phyloP scores from a whole-genome alignment of 2,888 invertebrate genomes.

The Lamellibrachia satsuma region DNA sequence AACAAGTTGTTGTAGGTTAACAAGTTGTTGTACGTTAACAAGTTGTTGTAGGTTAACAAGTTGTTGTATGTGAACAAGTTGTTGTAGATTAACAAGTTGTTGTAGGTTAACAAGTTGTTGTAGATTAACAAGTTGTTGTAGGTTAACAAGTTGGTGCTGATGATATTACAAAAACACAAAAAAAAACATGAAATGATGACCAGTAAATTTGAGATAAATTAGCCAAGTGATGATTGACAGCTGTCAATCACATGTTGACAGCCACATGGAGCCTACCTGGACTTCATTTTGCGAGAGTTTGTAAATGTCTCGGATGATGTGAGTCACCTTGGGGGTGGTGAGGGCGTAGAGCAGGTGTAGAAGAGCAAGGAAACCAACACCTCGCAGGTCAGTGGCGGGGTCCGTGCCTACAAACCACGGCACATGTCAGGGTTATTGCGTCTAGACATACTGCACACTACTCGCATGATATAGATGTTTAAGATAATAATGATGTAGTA shows the following conservation, averaged over 20 bases:
- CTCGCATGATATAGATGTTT: neutral
- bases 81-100: no score
- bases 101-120: no score
- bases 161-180: no score
- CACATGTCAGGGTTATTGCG: neutral
- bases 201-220: neutral
- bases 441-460: neutral
- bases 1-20: no score
- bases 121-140: no score
- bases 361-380: constrained; percentile 68
- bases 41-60: no score
- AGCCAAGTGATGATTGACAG: neutral
- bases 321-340: constrained; percentile 54
- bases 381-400: constrained; percentile 70
- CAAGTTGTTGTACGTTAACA: no score
- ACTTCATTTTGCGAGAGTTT: constrained; percentile 66
- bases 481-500: neutral
- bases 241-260: neutral
- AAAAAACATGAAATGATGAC: no score
- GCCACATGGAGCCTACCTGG: constrained; percentile 54
- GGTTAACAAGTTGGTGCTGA: no score
- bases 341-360: constrained; percentile 68
- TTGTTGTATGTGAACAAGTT: no score
- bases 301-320: constrained; percentile 66
- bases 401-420: constrained; percentile 62